Evolutionary conservation across 2,888 invertebrate genomes (phyloP).

Genomic region (Hymenopus coronatus): DNA sequence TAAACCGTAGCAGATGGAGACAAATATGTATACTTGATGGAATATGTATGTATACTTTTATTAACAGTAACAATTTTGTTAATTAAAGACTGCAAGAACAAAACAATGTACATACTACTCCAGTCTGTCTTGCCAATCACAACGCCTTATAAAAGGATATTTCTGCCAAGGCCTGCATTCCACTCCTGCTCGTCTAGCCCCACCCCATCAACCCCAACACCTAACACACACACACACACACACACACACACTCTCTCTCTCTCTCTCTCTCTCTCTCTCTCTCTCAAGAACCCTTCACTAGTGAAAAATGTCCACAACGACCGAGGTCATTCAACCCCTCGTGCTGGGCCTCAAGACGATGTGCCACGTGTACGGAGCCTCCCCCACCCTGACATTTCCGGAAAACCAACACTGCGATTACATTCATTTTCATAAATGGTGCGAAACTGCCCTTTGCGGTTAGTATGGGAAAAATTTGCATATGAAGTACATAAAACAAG

Average conservation of each 20-base stretch:
- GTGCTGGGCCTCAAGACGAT: not conserved
- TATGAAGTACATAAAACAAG: too few species aligned
- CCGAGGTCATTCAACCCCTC: conserved; percentile 33
- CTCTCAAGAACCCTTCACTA: conserved; percentile 29
- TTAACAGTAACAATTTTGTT: too few species aligned
- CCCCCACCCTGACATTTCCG: not conserved
- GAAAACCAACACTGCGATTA: not conserved
- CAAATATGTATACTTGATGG: too few species aligned
- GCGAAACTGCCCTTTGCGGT: not conserved
- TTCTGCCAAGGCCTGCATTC: not conserved
- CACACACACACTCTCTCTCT: too few species aligned
- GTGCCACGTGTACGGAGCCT: not conserved
- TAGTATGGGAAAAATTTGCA: too few species aligned
- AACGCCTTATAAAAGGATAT: not conserved
- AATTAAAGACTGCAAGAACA: too few species aligned
- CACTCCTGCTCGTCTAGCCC: conserved; percentile 6
- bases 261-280: too few species aligned
- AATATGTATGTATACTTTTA: too few species aligned
- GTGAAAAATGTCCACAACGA: conserved; percentile 31
- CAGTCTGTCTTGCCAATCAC: too few species aligned
- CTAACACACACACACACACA: not conserved
- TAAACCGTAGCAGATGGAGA: too few species aligned
- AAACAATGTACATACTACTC: too few species aligned
- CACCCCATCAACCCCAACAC: not conserved
- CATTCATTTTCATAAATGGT: not conserved